Evolutionary conservation across 2,113 vertebrate species (phyloP).

Genomic region (Leptobrachium leishanense): DNA sequence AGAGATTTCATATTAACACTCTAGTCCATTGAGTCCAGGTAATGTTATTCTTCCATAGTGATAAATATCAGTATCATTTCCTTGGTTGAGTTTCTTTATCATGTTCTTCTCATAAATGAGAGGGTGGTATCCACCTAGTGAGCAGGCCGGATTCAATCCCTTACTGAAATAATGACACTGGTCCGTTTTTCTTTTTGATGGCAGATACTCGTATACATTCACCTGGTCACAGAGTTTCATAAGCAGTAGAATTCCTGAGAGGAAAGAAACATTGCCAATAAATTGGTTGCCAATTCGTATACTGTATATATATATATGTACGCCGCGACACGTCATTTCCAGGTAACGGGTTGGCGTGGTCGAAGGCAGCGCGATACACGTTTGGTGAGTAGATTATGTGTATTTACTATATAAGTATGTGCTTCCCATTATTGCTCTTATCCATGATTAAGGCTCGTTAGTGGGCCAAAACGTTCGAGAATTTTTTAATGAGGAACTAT

Average conservation of each 20-base stretch:
- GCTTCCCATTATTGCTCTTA: too few species aligned
- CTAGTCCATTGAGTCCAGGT: slow-evolving; percentile 61
- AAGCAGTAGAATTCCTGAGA: slow-evolving; percentile 73
- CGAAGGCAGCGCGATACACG: too few species aligned
- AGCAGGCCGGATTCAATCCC: slow-evolving; percentile 69
- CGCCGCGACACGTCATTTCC: too few species aligned
- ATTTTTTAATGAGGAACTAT: too few species aligned
- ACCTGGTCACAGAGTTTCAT: slow-evolving; percentile 72
- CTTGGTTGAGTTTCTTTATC: slow-evolving; percentile 71
- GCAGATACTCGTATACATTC: slow-evolving; percentile 75
- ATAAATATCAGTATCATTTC: slow-evolving; percentile 67
- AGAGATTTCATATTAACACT: slow-evolving; percentile 51
- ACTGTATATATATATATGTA: too few species aligned
- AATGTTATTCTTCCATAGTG: slow-evolving; percentile 66
- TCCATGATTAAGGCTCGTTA: too few species aligned
- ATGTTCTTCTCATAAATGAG: slow-evolving; percentile 78
- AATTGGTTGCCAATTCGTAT: too few species aligned
- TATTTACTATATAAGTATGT: too few species aligned
- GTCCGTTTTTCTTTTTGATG: slow-evolving; percentile 71
- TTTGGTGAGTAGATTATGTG: too few species aligned
- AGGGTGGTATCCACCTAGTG: slow-evolving; percentile 74
- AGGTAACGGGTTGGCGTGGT: too few species aligned
- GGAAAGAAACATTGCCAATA: background rate
- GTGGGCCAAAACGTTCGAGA: too few species aligned
- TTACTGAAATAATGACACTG: slow-evolving; percentile 73